phyloP scores from a whole-genome alignment of 2,113 vertebrate genomes.

The Accipiter cooperii region DNA sequence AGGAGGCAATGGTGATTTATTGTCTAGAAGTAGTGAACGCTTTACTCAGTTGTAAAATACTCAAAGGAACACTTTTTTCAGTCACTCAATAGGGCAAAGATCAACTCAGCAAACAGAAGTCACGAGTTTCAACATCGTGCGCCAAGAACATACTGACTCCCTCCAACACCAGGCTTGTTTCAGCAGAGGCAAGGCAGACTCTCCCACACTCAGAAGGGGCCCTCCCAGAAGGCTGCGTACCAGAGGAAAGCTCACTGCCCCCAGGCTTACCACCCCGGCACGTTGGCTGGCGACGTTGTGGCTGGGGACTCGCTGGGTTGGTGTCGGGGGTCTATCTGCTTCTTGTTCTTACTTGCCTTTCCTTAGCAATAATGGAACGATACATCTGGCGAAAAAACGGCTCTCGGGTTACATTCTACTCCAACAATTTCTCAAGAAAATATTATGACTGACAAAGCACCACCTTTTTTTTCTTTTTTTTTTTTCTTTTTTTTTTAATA shows the following conservation, averaged over 20 bases:
- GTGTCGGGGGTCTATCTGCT: background rate
- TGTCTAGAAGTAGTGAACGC: background rate
- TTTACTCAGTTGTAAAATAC: background rate
- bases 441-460: background rate
- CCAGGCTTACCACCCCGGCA: background rate
- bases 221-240: background rate
- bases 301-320: too few relatives aligned
- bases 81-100: background rate
- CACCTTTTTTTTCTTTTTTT: background rate
- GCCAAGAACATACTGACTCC: background rate
- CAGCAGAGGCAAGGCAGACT: background rate
- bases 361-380: background rate
- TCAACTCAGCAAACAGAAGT: background rate
- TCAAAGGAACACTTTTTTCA: background rate
- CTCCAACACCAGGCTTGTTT: background rate
- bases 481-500: background rate
- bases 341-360: background rate
- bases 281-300: too few relatives aligned
- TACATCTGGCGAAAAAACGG: background rate
- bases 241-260: background rate
- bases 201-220: fast-evolving
- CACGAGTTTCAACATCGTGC: fast-evolving
- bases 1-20: background rate
- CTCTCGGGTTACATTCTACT: background rate
- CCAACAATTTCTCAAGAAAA: background rate